phyloP scores from a whole-genome alignment of 2,113 vertebrate species.

The Ahaetulla prasina region DNA sequence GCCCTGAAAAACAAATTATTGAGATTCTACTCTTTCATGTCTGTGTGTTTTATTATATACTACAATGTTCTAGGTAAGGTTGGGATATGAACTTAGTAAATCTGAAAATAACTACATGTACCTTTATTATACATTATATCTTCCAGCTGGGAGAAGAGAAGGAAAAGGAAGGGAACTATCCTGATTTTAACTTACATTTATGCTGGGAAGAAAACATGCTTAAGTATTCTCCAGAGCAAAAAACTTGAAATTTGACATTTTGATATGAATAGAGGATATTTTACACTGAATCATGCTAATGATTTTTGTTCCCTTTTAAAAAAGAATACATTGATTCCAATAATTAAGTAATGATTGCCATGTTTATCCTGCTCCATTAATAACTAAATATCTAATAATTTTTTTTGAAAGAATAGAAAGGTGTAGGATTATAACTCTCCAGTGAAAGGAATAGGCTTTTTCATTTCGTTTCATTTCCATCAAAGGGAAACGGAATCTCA shows the following conservation, averaged over 20 bases:
- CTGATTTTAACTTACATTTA: neutral
- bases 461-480: neutral
- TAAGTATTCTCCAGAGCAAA: slow-evolving; percentile 13
- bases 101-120: neutral
- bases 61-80: neutral
- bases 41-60: neutral
- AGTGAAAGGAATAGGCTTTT: neutral
- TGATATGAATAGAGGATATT: neutral
- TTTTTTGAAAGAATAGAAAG: neutral
- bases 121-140: neutral
- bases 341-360: neutral
- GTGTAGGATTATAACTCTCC: neutral
- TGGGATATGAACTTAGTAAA: neutral
- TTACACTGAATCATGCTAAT: neutral
- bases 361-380: neutral
- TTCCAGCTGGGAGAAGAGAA: neutral
- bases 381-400: neutral
- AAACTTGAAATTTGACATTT: neutral
- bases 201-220: neutral
- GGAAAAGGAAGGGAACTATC: neutral
- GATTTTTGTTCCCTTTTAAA: neutral
- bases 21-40: neutral
- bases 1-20: neutral
- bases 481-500: neutral
- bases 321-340: neutral